Conservation (phyloP, 2,113 vertebrate species). For the Poecile atricapillus region DNA sequence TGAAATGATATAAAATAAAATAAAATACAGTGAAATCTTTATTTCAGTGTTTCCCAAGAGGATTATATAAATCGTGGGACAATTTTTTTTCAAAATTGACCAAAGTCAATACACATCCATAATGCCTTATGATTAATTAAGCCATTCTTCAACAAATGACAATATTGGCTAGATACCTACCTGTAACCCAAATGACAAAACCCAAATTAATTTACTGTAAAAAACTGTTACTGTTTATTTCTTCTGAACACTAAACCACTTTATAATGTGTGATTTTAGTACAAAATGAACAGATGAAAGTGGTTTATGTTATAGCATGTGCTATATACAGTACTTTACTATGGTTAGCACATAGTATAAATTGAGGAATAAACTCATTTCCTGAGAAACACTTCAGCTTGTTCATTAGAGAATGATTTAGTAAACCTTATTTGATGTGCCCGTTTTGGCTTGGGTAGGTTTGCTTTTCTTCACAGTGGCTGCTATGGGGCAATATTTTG, state of each 20-base stretch:
- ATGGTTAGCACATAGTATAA: not conserved
- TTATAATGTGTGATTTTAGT: not conserved
- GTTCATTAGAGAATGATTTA: not conserved
- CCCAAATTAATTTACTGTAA: not conserved
- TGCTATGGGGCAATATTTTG: not conserved
- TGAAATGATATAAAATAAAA: not conserved
- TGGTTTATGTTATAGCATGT: not conserved
- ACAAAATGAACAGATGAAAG: not conserved
- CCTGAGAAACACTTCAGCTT: not conserved
- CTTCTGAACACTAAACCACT: not conserved
- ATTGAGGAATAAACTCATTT: not conserved
- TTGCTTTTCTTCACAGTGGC: not conserved
- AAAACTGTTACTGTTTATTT: not conserved
- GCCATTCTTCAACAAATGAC: not conserved
- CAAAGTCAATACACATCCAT: not conserved
- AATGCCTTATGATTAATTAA: not conserved
- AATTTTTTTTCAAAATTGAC: not conserved
- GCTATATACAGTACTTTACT: not conserved
- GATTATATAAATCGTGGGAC: not conserved
- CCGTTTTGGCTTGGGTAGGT: not conserved
- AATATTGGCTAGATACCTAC: not conserved
- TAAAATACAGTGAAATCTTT: not conserved
- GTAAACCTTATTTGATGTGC: not conserved
- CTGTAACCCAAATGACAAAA: not conserved
- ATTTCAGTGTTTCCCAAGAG: not conserved